Evolutionary conservation across 2,797 vertebrate genomes (phyloP).

Genomic region (Falco novaeseelandiae): DNA sequence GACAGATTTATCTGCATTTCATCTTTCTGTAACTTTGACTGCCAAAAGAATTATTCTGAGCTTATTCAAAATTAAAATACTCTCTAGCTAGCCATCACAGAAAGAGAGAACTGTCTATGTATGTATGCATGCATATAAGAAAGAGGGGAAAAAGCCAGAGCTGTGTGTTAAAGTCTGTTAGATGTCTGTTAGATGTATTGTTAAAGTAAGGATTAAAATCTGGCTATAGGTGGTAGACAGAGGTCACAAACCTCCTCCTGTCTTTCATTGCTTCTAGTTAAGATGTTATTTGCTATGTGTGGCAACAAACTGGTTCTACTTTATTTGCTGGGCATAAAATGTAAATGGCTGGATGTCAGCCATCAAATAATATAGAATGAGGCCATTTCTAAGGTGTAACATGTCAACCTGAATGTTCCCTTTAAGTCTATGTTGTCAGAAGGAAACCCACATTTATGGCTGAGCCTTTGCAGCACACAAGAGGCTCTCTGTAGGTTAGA

Average conservation of each 20-base stretch:
- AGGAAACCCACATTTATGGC: constrained; percentile 49
- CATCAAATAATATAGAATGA: constrained; percentile 33
- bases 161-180: not conserved
- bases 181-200: not conserved
- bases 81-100: not conserved
- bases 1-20: not conserved
- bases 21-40: not conserved
- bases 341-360: constrained; percentile 35
- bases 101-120: not conserved
- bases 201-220: not conserved
- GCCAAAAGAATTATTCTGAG: not conserved
- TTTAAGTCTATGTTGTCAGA: constrained; percentile 56
- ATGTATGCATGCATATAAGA: not conserved
- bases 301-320: not conserved
- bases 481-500: constrained; percentile 11
- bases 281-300: not conserved
- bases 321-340: constrained; percentile 4
- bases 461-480: constrained; percentile 32
- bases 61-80: not conserved
- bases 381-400: constrained; percentile 4
- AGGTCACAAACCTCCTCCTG: not conserved
- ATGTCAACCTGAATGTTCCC: constrained; percentile 22
- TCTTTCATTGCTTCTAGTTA: not conserved
- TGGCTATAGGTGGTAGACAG: not conserved
- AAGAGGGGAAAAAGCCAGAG: not conserved